Evolutionary conservation across 1,140 invertebrate species (phyloP).

Genomic region (Lerema accius): DNA sequence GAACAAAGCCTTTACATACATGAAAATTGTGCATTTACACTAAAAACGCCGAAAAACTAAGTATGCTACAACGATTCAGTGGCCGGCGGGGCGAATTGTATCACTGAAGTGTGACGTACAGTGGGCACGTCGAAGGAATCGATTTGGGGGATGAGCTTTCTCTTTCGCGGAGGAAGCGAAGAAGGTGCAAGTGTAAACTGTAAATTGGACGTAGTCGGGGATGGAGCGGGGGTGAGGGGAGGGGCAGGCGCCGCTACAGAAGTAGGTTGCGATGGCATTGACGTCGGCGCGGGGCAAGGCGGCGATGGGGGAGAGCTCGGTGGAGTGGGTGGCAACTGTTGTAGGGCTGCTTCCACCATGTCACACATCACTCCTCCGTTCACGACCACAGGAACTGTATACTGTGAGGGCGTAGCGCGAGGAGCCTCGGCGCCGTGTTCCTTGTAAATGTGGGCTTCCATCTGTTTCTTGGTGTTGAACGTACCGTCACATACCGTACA

Average conservation of each 20-base stretch:
- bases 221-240: conserved; percentile 46
- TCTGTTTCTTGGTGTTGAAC: conserved; percentile 94
- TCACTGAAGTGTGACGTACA: conserved; percentile 89
- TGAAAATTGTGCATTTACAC: conserved; percentile 35
- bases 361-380: conserved; percentile 87
- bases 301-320: conserved; percentile 85
- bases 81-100: conserved; percentile 89
- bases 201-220: conserved; percentile 70
- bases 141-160: conserved; percentile 87
- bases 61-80: conserved; percentile 57
- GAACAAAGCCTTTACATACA: conserved; percentile 43
- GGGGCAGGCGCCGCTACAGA: conserved; percentile 32
- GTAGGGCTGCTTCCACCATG: conserved; percentile 88
- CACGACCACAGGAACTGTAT: conserved; percentile 54
- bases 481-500: conserved; percentile 95
- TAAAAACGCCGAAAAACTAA: conserved; percentile 12
- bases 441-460: conserved; percentile 93
- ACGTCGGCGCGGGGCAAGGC: conserved; percentile 47
- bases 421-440: conserved; percentile 90
- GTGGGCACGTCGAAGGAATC: conserved; percentile 49
- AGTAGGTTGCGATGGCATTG: conserved; percentile 32
- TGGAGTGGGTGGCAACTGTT: conserved; percentile 84
- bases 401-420: conserved; percentile 58
- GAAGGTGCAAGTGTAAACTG: conserved; percentile 83
- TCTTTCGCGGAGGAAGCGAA: conserved; percentile 89